These are phyloP conservation scores for Smutsia gigantea DNA, from an alignment of 2,797 vertebrate genomes.

Conservation along the genomic window DNA sequence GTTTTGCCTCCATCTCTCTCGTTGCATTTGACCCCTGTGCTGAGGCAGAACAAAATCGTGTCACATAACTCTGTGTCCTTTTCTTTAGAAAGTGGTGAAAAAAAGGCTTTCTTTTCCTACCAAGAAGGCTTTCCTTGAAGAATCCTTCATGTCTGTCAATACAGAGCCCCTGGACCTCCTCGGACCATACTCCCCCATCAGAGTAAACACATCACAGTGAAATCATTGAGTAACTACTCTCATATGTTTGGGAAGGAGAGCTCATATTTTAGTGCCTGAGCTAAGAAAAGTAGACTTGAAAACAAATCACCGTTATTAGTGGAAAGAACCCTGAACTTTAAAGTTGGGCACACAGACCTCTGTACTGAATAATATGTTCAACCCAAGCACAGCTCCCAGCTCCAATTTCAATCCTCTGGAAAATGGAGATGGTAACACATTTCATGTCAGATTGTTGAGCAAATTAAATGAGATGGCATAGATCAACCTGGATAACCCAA, in stretches of 20 bases:
- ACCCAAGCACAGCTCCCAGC: background rate
- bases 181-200: background rate
- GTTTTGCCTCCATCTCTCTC: background rate
- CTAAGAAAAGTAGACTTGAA: background rate
- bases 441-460: background rate
- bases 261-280: background rate
- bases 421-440: background rate
- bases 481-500: background rate
- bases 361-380: background rate
- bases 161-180: background rate
- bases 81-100: background rate
- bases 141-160: background rate
- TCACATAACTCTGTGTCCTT: background rate
- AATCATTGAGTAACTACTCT: constrained; percentile 18
- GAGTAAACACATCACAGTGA: background rate
- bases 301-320: background rate
- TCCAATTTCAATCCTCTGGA: background rate
- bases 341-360: background rate
- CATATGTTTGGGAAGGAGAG: background rate
- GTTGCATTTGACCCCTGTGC: background rate
- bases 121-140: background rate
- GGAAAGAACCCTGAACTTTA: background rate
- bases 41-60: background rate
- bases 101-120: background rate
- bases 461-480: background rate